Base-by-base conservation (phyloP, 2,113 vertebrate species). In the Brachirus orientalis region DNA sequence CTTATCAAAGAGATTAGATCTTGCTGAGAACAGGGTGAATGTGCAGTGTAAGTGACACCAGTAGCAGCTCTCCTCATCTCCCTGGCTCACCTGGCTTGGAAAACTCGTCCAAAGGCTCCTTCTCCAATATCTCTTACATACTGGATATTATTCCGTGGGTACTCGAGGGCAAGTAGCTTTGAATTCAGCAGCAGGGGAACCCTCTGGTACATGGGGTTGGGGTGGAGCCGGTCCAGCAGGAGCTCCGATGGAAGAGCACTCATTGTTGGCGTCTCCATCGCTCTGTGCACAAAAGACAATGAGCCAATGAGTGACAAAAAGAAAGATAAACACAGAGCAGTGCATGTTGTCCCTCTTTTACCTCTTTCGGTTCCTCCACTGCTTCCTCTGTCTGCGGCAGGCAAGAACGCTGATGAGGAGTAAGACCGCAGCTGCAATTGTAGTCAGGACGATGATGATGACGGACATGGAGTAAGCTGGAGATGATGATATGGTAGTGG, bases 131-230 rank as follows among this genome's bases (percentile, higher is more conserved):
- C 98, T 77, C 96, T 91, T 36, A 99, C 97, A 0, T 99, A 99
- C 62, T 99, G 95, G 62, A 99, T 98, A 73, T 98, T 99, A 82
- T 99, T 99, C 19, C 98, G 93, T 0, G 98, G 98, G 72, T 99
- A 99, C 78, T 99, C 98, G n/a, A 99, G 90, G 48, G 93, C 95
- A 74, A 98, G 93, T 53, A 99, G 83, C 85, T 98, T 98, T 11
- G 96, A 95, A 73, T 98, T 98, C 36, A 99, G 93, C 57, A 99
- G 95, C 36, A 98, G 93, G 0, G 97, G 97, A 86, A 98, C 94
- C 18, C 98, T 91, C 87, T 99, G 98, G 87, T 99, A 99, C 96
- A 99, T 99, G 3, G 98, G 97, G 73, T 99, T 99, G 7, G 98
- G 96, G 40, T 98, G 98, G 53, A 99, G 94, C 28, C 96, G 93